Percentiles rank a stretch among this genome's conserved stretches.
Evolutionary conservation across 2,888 invertebrate genomes (phyloP).

Genomic region (Heliconius charithonia): DNA sequence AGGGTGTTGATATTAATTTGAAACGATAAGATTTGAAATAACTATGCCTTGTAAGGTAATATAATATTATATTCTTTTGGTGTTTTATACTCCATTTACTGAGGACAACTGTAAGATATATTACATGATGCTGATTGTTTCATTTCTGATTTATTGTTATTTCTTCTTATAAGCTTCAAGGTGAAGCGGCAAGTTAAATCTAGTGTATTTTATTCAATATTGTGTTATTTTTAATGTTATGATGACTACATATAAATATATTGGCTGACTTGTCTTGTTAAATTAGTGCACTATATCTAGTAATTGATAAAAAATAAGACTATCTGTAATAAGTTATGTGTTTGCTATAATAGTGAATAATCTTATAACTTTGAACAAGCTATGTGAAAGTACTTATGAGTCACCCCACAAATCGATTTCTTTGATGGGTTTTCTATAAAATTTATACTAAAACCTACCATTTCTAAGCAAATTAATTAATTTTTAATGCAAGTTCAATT

Average conservation of each 20-base stretch:
- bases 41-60: no score
- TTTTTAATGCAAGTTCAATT: neutral
- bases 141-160: no score
- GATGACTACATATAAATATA: no score
- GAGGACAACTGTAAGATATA: no score
- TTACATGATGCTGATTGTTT: no score
- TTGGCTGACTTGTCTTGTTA: neutral
- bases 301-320: neutral
- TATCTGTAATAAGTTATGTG: neutral
- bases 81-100: no score
- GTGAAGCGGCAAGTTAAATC: no score
- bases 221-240: no score
- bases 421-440: conserved; percentile 3
- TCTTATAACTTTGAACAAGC: conserved; percentile 6
- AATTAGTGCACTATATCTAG: neutral
- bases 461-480: neutral
- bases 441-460: neutral
- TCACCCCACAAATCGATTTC: conserved; percentile 16
- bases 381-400: conserved; percentile 33
- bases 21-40: no score
- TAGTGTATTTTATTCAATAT: neutral
- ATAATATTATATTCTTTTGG: no score
- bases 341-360: conserved; percentile 4
- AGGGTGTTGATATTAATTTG: no score
- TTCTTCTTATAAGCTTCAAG: no score